Conservation (phyloP, 2,113 vertebrate genomes). For the Paratilapia polleni region DNA sequence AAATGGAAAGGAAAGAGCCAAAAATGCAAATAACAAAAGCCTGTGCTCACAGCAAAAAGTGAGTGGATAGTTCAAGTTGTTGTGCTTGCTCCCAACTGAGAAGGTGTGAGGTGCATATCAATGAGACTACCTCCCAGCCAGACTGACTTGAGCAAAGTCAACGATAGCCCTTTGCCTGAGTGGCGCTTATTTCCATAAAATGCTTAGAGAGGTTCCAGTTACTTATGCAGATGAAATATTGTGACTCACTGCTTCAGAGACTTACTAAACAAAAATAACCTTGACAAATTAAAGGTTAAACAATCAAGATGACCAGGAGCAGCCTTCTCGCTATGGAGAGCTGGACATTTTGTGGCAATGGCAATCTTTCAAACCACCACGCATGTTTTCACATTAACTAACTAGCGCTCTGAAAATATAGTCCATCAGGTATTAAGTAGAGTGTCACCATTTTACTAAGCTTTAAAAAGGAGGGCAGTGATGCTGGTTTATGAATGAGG, state of each 20-base stretch:
- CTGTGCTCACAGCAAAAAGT: slow-evolving; percentile 9
- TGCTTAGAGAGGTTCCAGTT: slow-evolving; percentile 55
- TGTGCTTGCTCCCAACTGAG: slow-evolving; percentile 13
- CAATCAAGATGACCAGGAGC: slow-evolving; percentile 14
- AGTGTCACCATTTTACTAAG: not conserved
- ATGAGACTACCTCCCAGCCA: slow-evolving; percentile 60
- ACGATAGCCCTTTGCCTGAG: slow-evolving; percentile 49
- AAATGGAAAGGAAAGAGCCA: not conserved
- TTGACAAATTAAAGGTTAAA: slow-evolving; percentile 57
- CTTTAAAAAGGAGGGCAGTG: not conserved
- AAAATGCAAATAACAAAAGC: slow-evolving; percentile 2
- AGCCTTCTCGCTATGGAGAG: not conserved
- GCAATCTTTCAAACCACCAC: not conserved
- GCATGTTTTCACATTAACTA: not conserved
- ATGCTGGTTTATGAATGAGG: slow-evolving; percentile 15
- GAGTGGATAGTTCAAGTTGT: slow-evolving; percentile 16
- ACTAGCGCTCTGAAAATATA: not conserved
- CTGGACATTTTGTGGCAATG: not conserved
- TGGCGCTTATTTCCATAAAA: slow-evolving; percentile 70
- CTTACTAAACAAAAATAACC: slow-evolving; percentile 48
- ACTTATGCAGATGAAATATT: slow-evolving; percentile 63
- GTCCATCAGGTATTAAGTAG: not conserved
- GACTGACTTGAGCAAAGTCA: slow-evolving; percentile 63
- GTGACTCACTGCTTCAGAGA: slow-evolving; percentile 57
- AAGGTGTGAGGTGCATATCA: slow-evolving; percentile 67